A percentile compares a stretch with the other conserved stretches of the same genome.
Evolutionary conservation across 2,888 invertebrate species (phyloP).

Genomic region (Diarsia mendica): DNA sequence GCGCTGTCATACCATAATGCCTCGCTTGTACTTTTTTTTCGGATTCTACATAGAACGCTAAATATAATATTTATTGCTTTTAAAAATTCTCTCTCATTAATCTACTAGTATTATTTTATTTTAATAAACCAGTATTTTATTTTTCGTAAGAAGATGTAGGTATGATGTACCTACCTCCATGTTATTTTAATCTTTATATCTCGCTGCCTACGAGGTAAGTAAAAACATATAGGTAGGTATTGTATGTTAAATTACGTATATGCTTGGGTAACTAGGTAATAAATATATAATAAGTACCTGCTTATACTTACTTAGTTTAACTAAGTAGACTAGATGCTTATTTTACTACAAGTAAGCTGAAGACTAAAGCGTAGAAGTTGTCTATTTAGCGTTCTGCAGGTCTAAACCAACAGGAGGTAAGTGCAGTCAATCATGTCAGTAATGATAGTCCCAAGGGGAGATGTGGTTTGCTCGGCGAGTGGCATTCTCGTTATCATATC

Average conservation of each 20-base stretch:
- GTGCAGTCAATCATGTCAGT: slow-evolving; percentile 86
- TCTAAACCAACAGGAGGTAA: slow-evolving; percentile 82
- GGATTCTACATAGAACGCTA: neutral
- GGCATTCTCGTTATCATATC: slow-evolving; percentile 88
- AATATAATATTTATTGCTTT: neutral
- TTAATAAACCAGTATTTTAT: neutral
- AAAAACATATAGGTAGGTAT: neutral
- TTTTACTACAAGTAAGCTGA: slow-evolving; percentile 6
- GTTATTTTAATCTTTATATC: neutral
- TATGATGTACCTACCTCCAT: neutral
- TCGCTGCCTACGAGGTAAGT: neutral
- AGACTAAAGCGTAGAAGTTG: slow-evolving; percentile 23
- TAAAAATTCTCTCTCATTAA: no score
- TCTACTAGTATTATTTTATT: neutral
- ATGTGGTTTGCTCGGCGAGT: slow-evolving; percentile 83
- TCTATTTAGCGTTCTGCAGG: slow-evolving; percentile 48
- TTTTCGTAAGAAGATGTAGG: neutral
- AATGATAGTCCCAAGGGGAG: slow-evolving; percentile 85
- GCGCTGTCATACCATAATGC: slow-evolving; percentile 57
- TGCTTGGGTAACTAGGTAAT: neutral
- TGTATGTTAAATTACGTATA: neutral
- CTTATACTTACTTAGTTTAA: slow-evolving; percentile 2
- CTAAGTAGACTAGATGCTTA: neutral
- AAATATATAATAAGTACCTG: neutral
- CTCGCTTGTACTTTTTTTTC: neutral